Conservation (phyloP, 2,888 invertebrate species). For the Micoletzkya japonica region DNA sequence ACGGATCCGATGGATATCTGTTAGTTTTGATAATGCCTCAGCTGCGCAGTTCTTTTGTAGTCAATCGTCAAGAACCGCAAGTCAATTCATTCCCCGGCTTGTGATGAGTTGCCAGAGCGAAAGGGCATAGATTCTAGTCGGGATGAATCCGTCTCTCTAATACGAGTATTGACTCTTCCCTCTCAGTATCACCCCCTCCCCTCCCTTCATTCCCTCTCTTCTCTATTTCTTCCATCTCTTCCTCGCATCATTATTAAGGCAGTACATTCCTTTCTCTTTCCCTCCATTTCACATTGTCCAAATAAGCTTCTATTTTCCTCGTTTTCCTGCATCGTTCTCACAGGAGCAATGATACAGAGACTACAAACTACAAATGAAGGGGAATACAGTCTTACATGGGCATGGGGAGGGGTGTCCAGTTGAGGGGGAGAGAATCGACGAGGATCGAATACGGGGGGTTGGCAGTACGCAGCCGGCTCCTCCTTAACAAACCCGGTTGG, state of each 20-base stretch:
- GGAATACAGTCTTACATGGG: not conserved
- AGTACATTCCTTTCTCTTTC: not conserved
- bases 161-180: too few relatives aligned
- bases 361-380: not conserved
- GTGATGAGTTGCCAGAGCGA: too few relatives aligned
- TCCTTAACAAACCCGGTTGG: not conserved
- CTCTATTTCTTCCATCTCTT: not conserved
- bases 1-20: too few relatives aligned
- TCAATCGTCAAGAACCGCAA: too few relatives aligned
- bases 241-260: too few relatives aligned
- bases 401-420: conserved; percentile 18
- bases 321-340: not conserved
- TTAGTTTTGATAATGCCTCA: too few relatives aligned
- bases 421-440: conserved; percentile 19
- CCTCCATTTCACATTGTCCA: too few relatives aligned
- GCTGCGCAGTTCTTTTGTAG: too few relatives aligned
- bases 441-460: conserved; percentile 13
- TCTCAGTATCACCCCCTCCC: not conserved
- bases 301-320: not conserved
- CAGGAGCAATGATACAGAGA: not conserved
- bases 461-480: not conserved
- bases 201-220: not conserved
- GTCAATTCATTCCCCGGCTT: too few relatives aligned
- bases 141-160: too few relatives aligned
- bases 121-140: too few relatives aligned